Conservation (phyloP, 2,888 invertebrate genomes). For the Eupithecia insigniata region DNA sequence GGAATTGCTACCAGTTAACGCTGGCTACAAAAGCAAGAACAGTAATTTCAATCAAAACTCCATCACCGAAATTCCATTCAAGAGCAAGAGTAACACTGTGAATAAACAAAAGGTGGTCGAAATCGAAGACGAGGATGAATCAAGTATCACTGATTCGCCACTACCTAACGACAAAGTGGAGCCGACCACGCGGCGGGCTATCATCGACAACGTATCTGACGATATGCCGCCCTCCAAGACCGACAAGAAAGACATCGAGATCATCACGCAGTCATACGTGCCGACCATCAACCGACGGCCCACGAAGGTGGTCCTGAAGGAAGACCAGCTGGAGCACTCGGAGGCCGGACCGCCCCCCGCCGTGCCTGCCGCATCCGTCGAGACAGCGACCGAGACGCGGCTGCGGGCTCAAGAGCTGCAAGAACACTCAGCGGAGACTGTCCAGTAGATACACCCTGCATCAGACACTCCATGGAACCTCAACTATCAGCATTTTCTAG, state of each 20-base stretch:
- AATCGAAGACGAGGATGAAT: slow-evolving; percentile 69
- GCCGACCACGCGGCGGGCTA: slow-evolving; percentile 72
- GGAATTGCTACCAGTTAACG: slow-evolving; percentile 75
- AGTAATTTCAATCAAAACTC: slow-evolving; percentile 76
- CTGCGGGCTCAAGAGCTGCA: slow-evolving; percentile 20
- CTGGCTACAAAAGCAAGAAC: slow-evolving; percentile 78
- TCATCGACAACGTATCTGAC: slow-evolving; percentile 77
- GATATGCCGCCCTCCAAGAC: slow-evolving; percentile 47
- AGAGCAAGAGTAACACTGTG: slow-evolving; percentile 60
- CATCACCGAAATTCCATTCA: slow-evolving; percentile 72
- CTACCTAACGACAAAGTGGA: slow-evolving; percentile 73
- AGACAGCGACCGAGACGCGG: slow-evolving; percentile 36
- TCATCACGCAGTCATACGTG: slow-evolving; percentile 73
- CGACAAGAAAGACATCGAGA: slow-evolving; percentile 73
- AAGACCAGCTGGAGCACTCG: slow-evolving; percentile 46
- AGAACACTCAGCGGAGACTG: neutral
- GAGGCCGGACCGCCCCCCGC: slow-evolving; percentile 33
- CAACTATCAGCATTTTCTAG: slow-evolving; percentile 79
- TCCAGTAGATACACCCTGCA: slow-evolving; percentile 46
- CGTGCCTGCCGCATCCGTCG: no score
- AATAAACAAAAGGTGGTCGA: slow-evolving; percentile 69
- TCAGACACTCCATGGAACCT: slow-evolving; percentile 61
- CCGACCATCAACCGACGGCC: slow-evolving; percentile 71
- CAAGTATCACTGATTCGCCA: slow-evolving; percentile 68
- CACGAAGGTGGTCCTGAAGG: slow-evolving; percentile 72